These are phyloP conservation scores for Catonia carolina DNA, from an alignment of 2,888 invertebrate species.

Conservation along the genomic window DNA sequence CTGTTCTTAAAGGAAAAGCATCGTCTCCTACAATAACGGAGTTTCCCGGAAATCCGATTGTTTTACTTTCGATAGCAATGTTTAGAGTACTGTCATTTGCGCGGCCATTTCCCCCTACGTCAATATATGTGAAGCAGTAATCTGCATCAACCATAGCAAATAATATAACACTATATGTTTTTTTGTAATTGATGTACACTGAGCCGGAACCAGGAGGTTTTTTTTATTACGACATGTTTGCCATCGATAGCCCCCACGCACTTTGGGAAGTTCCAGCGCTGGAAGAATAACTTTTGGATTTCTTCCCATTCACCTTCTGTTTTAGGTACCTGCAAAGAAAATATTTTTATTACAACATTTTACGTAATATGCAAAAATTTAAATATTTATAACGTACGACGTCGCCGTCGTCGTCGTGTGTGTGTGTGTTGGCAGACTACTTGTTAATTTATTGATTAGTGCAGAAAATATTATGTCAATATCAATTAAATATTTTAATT, in stretches of 20 bases:
- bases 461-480: too few species aligned
- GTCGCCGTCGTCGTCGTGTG: too few species aligned
- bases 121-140: conserved; percentile 31
- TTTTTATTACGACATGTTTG: conserved; percentile 22
- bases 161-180: conserved; percentile 30
- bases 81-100: conserved; percentile 30
- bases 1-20: conserved; percentile 14
- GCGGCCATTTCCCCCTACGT: conserved; percentile 33
- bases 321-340: conserved; percentile 17
- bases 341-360: too few species aligned
- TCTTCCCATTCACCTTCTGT: conserved; percentile 10
- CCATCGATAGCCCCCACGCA: too few species aligned
- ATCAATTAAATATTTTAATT: too few species aligned
- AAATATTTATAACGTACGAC: too few species aligned
- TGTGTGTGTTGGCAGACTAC: too few species aligned
- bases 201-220: conserved; percentile 31
- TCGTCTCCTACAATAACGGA: conserved; percentile 18
- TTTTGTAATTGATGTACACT: conserved; percentile 33
- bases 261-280: conserved; percentile 28
- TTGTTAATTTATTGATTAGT: too few species aligned
- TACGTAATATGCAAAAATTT: too few species aligned
- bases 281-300: not conserved
- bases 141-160: conserved; percentile 30
- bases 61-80: too few species aligned
- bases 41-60: conserved; percentile 28